These are phyloP conservation scores for Larimichthys crocea DNA, from an alignment of 2,113 vertebrate genomes.

Conservation along the genomic window DNA sequence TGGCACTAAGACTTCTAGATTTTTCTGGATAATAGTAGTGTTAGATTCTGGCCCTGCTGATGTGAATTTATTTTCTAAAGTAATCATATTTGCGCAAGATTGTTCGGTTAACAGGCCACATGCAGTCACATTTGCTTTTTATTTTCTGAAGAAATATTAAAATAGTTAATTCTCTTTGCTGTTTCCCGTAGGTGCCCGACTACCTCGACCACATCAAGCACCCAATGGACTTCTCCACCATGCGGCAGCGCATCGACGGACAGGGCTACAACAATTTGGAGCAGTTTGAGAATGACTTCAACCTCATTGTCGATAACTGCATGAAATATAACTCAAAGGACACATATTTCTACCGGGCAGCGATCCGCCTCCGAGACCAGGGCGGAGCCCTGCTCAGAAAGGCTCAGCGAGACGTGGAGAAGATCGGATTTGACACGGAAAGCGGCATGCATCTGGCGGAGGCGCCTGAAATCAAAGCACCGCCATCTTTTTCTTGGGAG, in stretches of 20 bases:
- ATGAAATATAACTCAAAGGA: slow-evolving; percentile 99
- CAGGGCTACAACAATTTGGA: slow-evolving; percentile 91
- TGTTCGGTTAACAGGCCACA: neutral
- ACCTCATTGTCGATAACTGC: slow-evolving; percentile 95
- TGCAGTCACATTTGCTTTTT: neutral
- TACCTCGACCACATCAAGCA: slow-evolving; percentile 95
- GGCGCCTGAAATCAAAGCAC: slow-evolving; percentile 87
- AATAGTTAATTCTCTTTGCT: neutral
- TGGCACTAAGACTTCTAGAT: neutral
- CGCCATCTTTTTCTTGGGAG: slow-evolving; percentile 93
- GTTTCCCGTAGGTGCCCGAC: slow-evolving; percentile 90
- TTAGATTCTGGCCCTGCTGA: too few relatives aligned
- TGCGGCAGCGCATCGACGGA: slow-evolving; percentile 90
- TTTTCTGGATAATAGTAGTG: too few relatives aligned
- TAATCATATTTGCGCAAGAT: neutral
- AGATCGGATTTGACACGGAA: slow-evolving; percentile 90
- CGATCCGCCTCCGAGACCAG: slow-evolving; percentile 93
- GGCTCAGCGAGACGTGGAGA: slow-evolving; percentile 89
- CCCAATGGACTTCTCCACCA: slow-evolving; percentile 98
- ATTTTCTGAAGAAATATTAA: neutral
- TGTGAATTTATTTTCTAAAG: neutral
- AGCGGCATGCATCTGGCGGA: slow-evolving; percentile 93
- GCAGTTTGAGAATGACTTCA: slow-evolving; percentile 95
- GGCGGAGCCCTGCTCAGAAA: slow-evolving; percentile 94
- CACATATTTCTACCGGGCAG: slow-evolving; percentile 95